Conservation (phyloP, 1,140 invertebrate genomes). For the Asbolus verrucosus region DNA sequence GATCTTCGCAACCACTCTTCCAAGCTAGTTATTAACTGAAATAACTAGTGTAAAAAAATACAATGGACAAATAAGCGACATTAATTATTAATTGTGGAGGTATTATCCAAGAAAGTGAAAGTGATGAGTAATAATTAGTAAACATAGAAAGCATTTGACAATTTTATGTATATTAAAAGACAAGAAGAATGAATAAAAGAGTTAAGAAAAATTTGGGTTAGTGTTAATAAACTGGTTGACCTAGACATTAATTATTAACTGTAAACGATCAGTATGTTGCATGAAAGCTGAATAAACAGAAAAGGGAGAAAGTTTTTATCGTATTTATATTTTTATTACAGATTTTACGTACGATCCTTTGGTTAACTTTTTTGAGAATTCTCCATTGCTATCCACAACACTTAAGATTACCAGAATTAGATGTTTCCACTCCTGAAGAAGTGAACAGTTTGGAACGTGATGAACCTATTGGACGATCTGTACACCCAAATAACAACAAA, state of each 20-base stretch:
- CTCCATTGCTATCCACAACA: constrained; percentile 3
- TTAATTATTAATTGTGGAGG: too few relatives aligned
- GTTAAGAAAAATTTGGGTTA: constrained; percentile 16
- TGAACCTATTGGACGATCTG: constrained; percentile 5
- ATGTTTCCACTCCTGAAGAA: constrained; percentile 44
- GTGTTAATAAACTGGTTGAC: constrained; percentile 29
- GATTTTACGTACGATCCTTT: background rate
- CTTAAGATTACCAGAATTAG: constrained; percentile 29
- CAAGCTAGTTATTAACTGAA: background rate
- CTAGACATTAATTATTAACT: constrained; percentile 26
- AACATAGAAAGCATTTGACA: constrained; percentile 14
- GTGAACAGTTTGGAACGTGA: constrained; percentile 41
- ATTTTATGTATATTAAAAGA: constrained; percentile 6
- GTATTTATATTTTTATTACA: constrained; percentile 4
- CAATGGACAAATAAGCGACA: too few relatives aligned
- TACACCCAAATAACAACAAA: constrained; percentile 4
- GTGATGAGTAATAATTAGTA: constrained; percentile 11
- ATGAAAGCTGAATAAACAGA: background rate
- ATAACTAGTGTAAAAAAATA: background rate
- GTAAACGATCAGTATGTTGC: background rate
- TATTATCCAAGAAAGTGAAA: constrained; percentile 18
- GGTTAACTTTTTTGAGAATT: background rate
- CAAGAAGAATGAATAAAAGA: background rate
- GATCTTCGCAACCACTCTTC: background rate
- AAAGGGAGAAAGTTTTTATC: constrained; percentile 3